Evolutionary conservation across 1,140 invertebrate species (phyloP).

Genomic region (Scaptomyza graminum): DNA sequence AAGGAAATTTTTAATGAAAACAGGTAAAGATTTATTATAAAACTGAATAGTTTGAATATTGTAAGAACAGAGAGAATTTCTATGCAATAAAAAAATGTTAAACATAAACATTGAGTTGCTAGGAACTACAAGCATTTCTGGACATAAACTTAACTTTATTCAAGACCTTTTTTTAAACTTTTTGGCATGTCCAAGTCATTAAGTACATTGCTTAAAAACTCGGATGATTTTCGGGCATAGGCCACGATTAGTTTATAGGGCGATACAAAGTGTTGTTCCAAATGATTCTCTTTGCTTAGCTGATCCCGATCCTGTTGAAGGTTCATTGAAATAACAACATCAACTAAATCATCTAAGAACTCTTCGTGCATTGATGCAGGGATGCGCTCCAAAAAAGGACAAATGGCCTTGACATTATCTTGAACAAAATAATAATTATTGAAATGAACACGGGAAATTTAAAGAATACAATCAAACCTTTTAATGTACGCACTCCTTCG

Average conservation of each 20-base stretch:
- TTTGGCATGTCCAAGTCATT: slow-evolving; percentile 9
- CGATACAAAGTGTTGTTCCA: slow-evolving; percentile 73
- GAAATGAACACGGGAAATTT: too few species aligned
- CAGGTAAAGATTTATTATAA: too few species aligned
- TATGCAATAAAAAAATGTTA: too few species aligned
- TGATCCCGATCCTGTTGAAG: slow-evolving; percentile 76
- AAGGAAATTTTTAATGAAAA: too few species aligned
- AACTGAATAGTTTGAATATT: too few species aligned
- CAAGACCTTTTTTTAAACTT: slow-evolving; percentile 33
- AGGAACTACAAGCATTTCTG: too few species aligned
- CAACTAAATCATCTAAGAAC: slow-evolving; percentile 86
- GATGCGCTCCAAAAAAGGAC: slow-evolving; percentile 89
- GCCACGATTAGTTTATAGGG: slow-evolving; percentile 86
- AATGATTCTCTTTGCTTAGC: slow-evolving; percentile 10
- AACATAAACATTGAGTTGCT: too few species aligned
- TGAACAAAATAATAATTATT: not conserved
- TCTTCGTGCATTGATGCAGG: slow-evolving; percentile 87
- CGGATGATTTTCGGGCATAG: slow-evolving; percentile 84
- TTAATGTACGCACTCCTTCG: slow-evolving; percentile 84
- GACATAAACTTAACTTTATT: not conserved
- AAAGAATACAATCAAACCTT: slow-evolving; percentile 18
- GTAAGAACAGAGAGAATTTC: too few species aligned
- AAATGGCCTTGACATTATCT: slow-evolving; percentile 89
- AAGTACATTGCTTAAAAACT: slow-evolving; percentile 84
- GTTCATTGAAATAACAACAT: slow-evolving; percentile 84